Evolutionary conservation across 2,113 vertebrate genomes (phyloP).

Genomic region (Probosciger aterrimus): DNA sequence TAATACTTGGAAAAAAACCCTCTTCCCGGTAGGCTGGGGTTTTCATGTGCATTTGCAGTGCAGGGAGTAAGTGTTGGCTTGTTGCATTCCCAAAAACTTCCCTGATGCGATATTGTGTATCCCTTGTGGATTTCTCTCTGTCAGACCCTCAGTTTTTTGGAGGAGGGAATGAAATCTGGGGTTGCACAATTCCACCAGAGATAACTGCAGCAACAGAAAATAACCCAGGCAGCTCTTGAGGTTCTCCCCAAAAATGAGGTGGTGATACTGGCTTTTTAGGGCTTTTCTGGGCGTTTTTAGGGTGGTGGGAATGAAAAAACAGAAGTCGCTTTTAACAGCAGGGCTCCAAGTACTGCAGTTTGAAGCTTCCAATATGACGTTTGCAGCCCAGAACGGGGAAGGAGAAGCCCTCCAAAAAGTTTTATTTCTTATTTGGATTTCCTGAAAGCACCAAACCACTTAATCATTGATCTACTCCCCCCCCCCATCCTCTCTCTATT

Average conservation of each 20-base stretch:
- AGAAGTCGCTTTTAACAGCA: not conserved
- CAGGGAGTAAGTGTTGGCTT: not conserved
- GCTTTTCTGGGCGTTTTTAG: not conserved
- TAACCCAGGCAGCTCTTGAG: not conserved
- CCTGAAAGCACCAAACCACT: conserved; percentile 71
- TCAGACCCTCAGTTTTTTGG: not conserved
- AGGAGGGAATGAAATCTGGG: not conserved
- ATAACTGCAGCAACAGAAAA: not conserved
- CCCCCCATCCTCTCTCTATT: conserved; percentile 33
- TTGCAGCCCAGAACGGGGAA: rapidly evolving
- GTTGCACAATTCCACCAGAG: not conserved
- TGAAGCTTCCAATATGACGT: rapidly evolving
- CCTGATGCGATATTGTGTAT: not conserved
- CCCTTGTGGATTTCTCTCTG: not conserved
- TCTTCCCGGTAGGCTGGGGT: not conserved
- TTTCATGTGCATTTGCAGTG: not conserved
- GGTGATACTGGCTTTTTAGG: not conserved
- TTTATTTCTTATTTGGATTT: conserved; percentile 58
- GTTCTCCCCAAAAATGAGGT: not conserved
- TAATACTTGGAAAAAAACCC: not conserved
- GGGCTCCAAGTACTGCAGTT: not conserved
- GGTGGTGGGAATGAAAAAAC: not conserved
- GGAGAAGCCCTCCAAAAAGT: conserved; percentile 17
- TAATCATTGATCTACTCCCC: conserved; percentile 60
- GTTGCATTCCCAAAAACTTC: not conserved